Conservation (phyloP, 2,888 invertebrate species). For the Pogonocherus hispidulus region DNA sequence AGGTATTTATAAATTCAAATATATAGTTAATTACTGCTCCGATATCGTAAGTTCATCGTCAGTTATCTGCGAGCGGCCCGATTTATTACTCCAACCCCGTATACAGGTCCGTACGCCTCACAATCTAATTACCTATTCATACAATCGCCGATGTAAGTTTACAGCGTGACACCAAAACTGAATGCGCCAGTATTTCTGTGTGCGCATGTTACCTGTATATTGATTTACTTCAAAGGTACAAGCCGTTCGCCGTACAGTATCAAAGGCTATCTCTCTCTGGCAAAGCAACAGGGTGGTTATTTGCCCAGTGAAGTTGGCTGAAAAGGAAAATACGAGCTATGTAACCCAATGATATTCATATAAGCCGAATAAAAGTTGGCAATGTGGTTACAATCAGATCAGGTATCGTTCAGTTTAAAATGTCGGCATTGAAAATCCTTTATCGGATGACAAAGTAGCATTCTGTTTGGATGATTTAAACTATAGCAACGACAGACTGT, state of each 20-base stretch:
- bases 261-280: constrained; percentile 32
- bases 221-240: constrained; percentile 45
- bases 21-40: no score
- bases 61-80: not conserved
- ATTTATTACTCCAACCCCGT: not conserved
- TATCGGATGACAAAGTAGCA: not conserved
- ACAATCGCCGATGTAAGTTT: constrained; percentile 40
- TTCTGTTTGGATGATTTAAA: not conserved
- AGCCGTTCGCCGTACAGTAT: constrained; percentile 30
- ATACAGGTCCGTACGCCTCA: constrained; percentile 29
- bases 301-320: constrained; percentile 6
- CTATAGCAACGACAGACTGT: not conserved
- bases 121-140: constrained; percentile 44
- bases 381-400: constrained; percentile 3
- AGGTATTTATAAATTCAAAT: no score
- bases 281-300: constrained; percentile 23
- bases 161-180: constrained; percentile 32
- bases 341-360: constrained; percentile 16
- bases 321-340: not conserved
- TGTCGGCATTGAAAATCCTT: not conserved
- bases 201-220: constrained; percentile 48
- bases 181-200: constrained; percentile 33
- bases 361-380: constrained; percentile 7
- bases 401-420: not conserved
- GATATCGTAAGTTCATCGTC: no score